Percentiles rank a stretch among this genome's conserved stretches.
phyloP scores from a whole-genome alignment of 2,797 vertebrate genomes.

The Paramormyrops hopkinsi region DNA sequence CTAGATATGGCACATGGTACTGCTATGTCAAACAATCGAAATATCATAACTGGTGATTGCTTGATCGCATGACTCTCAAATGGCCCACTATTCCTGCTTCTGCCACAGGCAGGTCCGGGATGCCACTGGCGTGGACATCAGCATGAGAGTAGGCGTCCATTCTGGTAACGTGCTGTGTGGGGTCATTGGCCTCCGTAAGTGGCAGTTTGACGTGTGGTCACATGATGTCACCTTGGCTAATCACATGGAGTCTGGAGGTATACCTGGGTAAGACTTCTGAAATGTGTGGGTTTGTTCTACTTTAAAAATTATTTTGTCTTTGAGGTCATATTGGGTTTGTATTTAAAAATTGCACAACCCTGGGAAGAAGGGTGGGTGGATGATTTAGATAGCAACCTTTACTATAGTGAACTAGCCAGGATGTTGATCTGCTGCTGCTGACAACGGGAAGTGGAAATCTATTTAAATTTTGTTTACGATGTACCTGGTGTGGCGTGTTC shows the following conservation, averaged over 20 bases:
- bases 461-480: background rate
- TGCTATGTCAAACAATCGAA: background rate
- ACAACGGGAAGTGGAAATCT: background rate
- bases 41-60: background rate
- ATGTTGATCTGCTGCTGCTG: background rate
- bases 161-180: slow-evolving; percentile 93
- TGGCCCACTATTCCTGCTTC: background rate
- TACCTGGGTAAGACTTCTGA: slow-evolving; percentile 74
- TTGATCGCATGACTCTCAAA: background rate
- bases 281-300: background rate
- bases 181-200: slow-evolving; percentile 90
- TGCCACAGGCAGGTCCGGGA: slow-evolving; percentile 65
- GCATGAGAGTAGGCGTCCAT: slow-evolving; percentile 94
- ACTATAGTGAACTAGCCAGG: background rate
- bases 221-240: slow-evolving; percentile 94
- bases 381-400: background rate
- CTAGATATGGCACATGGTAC: background rate
- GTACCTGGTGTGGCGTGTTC: slow-evolving; percentile 35
- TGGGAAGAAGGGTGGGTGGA: background rate
- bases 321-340: background rate
- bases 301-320: background rate
- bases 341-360: background rate
- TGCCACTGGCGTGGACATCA: slow-evolving; percentile 92
- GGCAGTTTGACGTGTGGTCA: slow-evolving; percentile 98
- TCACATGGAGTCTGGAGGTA: slow-evolving; percentile 92